Conservation (phyloP, 2,113 vertebrate genomes). For the Microcebus lehilahytsara region DNA sequence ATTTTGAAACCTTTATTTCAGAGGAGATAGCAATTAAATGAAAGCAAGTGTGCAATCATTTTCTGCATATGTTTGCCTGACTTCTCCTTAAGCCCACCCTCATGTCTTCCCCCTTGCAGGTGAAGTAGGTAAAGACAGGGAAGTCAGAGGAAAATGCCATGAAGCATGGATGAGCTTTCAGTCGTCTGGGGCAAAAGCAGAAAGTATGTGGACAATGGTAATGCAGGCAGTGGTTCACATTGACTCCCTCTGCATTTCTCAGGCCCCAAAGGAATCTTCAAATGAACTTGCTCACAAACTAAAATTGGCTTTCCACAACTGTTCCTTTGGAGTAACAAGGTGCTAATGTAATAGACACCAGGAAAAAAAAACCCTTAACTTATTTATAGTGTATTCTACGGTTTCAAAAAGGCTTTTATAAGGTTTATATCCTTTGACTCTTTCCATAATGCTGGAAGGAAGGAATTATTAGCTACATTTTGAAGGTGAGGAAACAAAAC, state of each 20-base stretch:
- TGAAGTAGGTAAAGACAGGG: not conserved
- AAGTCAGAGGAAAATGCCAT: not conserved
- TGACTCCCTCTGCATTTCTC: not conserved
- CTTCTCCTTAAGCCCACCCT: not conserved
- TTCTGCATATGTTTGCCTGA: not conserved
- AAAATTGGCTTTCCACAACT: not conserved
- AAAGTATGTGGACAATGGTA: not conserved
- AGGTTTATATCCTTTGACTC: not conserved
- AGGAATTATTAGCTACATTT: not conserved
- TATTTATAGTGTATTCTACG: not conserved
- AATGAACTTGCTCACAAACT: not conserved
- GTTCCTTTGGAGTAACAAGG: not conserved
- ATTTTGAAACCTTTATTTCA: not conserved
- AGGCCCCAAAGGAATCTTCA: not conserved
- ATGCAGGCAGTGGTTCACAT: not conserved
- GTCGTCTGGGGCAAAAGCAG: not conserved
- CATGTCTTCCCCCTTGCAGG: not conserved
- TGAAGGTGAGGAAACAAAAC: not conserved
- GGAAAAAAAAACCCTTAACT: not conserved
- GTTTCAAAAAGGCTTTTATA: not conserved
- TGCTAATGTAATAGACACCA: not conserved
- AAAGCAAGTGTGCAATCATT: not conserved
- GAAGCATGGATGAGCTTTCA: not conserved
- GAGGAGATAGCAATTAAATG: not conserved
- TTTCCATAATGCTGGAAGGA: not conserved